Evolutionary conservation across 92 coral and sea anemone species (phyloP).

Genomic region (Epizoanthus scotinus): DNA sequence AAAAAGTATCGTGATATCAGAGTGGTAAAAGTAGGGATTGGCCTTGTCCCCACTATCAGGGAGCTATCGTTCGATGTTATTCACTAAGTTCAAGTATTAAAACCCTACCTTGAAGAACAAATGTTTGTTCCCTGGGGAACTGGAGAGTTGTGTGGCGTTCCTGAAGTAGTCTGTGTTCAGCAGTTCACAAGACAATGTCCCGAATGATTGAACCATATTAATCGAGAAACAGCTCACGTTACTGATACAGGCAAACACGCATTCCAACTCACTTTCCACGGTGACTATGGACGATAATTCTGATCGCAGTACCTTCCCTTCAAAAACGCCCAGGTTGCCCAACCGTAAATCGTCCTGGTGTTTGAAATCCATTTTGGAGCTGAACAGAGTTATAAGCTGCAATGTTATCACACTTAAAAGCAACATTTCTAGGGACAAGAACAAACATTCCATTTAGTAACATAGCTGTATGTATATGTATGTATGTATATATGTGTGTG

Average conservation of each 20-base stretch:
- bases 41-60: too few species aligned
- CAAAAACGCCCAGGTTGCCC: slow-evolving; percentile 2
- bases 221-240: slow-evolving; percentile 32
- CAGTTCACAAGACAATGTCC: slow-evolving; percentile 2
- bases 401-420: neutral
- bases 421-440: neutral
- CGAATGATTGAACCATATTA: slow-evolving; percentile 18
- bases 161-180: slow-evolving; percentile 6
- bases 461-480: too few species aligned
- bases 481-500: too few species aligned
- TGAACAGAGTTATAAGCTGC: neutral
- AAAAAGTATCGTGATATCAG: too few species aligned
- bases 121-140: slow-evolving; percentile 13
- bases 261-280: neutral
- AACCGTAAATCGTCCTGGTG: neutral
- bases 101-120: slow-evolving; percentile 2
- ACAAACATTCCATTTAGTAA: too few species aligned
- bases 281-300: neutral
- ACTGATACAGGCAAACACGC: slow-evolving; percentile 19
- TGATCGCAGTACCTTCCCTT: neutral
- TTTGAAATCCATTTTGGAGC: neutral
- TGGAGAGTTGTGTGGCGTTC: neutral
- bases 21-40: too few species aligned
- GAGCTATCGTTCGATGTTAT: too few species aligned
- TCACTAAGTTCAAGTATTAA: too few species aligned